Evolutionary conservation across 2,797 vertebrate genomes (phyloP), one percentile per base, ranked within the genome.

Genomic region (Premnoplex brunnescens): DNA sequence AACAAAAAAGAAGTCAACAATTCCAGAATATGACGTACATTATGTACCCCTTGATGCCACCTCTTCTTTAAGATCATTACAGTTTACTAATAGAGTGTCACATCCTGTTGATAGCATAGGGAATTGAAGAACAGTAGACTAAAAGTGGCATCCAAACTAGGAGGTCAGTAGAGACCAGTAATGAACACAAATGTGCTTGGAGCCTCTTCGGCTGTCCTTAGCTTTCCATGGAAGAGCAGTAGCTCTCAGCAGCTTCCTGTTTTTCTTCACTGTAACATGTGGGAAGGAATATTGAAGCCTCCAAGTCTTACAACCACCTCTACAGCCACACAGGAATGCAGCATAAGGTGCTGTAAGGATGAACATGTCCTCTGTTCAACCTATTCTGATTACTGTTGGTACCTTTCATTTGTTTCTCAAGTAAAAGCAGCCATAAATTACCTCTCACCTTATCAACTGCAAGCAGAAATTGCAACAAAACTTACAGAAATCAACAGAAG

Each of bases 391-490:
- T 26, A 39, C 11, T 46, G 28, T 10, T 39, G 1, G 4, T 62
- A 22, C 12, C 17, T 62, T 51, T 41, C 30, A 36, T 26, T 69
- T 26, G 20, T 20, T 80, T 20, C 41, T 49, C n/a, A 34, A 52
- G 36, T 55, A 74, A 77, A 86, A 51, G 37, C 4, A 0, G 8
- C 8, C 3, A 0, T 24, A 55, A 73, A 80, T 55, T 32, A 39
- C 20, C 4, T 46, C 7, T 10, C 6, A 5, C 19, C 13, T 83
- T 63, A 80, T 23, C 64, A 74, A 49, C 1, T 34, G 23, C 32
- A 80, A 84, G 30, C 48, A 91, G 34, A 88, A 93, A 28, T 14
- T 60, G 56, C 41, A 66, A 23, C 13, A 88, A 80, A 69, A n/a
- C n/a, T 76, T 48, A 66, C 3, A 39, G 18, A 89, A 82, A 54